Base-by-base conservation (phyloP, 2,797 vertebrate genomes). In the Zenarchopterus dispar region DNA sequence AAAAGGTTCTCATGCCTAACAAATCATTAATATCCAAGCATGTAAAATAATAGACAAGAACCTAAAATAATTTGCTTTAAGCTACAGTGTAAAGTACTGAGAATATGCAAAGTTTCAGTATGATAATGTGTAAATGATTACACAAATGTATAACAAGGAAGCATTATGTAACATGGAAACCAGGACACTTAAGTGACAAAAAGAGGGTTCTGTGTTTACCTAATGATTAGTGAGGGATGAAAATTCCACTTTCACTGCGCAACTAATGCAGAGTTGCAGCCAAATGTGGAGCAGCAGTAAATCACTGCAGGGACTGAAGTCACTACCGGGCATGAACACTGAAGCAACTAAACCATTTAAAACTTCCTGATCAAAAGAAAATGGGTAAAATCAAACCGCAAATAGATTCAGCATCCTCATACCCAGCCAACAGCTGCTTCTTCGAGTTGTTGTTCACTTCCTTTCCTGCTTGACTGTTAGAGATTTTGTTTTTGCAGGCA, bases 101-200 rank as follows among this genome's bases (percentile, higher is more conserved):
- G 36, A 39, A 39, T 7, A 21, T 44, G 1, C 44, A 56, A 5
- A 33, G 15, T 0, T 6, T 36, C 7, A 59, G n/a, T 11, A 9
- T 19, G 28, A 11, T 22, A 28, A 41, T 63, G 53, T 50, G 9
- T 26, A 62, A 56, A 33, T 26, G 3, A 56, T 44, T 43, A 6
- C 11, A 31, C 18, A 31, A 64, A 69, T 73, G 26, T 61, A 43
- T 28, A 47, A 55, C 53, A 46, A 24, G 46, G 61, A 67, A 74
- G 51, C 39, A 19, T 33, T 18, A 60, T 63, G 59, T 77, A 65
- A 71, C 26, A 17, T 64, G 36, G 42, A 71, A 73, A 81, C 66
- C 21, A 48, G 66, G 46, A 50, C 47, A 63, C 36, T 9, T 44
- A 46, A 11, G 21, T 69, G 60, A 64, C 67, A 61, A 24, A 74